These are phyloP conservation scores for Sebastes minor DNA, from an alignment of 2,797 vertebrate species.

Conservation along the genomic window DNA sequence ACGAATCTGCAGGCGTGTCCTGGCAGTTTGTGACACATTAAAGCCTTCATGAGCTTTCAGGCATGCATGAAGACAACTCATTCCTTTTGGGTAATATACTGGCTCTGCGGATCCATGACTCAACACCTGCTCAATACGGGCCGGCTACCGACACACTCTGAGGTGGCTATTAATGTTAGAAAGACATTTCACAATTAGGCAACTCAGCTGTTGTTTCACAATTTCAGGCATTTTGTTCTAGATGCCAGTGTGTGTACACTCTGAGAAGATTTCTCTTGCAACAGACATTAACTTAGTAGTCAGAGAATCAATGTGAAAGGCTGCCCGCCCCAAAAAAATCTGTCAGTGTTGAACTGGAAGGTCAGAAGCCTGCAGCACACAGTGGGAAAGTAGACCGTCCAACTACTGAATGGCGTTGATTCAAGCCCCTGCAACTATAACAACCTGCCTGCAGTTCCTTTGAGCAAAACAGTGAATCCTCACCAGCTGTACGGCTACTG, in stretches of 20 bases:
- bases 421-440: background rate
- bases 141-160: conserved; percentile 17
- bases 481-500: background rate
- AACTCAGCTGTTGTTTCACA: background rate
- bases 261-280: background rate
- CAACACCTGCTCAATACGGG: conserved; percentile 39
- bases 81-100: conserved; percentile 33
- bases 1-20: conserved; percentile 40
- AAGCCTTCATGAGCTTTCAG: conserved; percentile 46
- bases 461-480: background rate
- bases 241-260: background rate
- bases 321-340: too few species aligned
- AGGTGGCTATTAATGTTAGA: background rate
- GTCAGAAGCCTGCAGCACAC: too few species aligned
- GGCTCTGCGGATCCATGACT: conserved; percentile 29
- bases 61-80: conserved; percentile 55
- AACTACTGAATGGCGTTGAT: background rate
- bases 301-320: background rate
- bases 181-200: background rate
- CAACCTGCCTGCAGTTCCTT: background rate
- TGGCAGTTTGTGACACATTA: conserved; percentile 43
- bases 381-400: background rate
- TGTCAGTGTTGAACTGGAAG: background rate
- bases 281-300: background rate
- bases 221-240: background rate